Evolutionary conservation across 2,888 invertebrate genomes (phyloP).

Genomic region (Halocaridina rubra): DNA sequence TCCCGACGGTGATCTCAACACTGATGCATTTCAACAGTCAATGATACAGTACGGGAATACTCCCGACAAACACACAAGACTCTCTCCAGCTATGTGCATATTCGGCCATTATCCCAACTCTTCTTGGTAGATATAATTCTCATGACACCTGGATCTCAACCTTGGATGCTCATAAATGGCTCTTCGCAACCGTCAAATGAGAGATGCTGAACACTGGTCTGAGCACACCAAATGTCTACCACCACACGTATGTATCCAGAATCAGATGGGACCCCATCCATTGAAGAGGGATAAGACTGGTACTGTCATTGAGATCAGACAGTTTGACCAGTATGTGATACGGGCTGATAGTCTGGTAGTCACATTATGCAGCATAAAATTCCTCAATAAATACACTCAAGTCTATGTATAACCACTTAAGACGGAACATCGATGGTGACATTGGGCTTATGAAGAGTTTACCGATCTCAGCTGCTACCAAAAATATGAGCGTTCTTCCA

Average conservation of each 20-base stretch:
- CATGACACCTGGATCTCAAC: neutral
- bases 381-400: neutral
- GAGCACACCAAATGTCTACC: too few relatives aligned
- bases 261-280: slow-evolving; percentile 26
- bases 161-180: neutral
- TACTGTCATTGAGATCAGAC: too few relatives aligned
- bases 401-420: neutral
- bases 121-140: too few relatives aligned
- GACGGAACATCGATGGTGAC: neutral
- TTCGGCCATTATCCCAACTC: slow-evolving; percentile 46
- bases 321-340: too few relatives aligned
- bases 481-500: too few relatives aligned
- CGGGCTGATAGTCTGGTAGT: slow-evolving; percentile 19
- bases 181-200: slow-evolving; percentile 10
- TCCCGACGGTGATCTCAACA: too few relatives aligned
- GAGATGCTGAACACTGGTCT: neutral
- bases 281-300: too few relatives aligned
- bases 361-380: slow-evolving; percentile 27
- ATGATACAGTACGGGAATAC: slow-evolving; percentile 36
- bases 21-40: slow-evolving; percentile 12
- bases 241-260: slow-evolving; percentile 14
- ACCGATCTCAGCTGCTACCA: too few relatives aligned
- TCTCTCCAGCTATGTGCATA: slow-evolving; percentile 29
- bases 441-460: too few relatives aligned
- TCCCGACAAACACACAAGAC: slow-evolving; percentile 21